phyloP scores from a whole-genome alignment of 2,797 vertebrate genomes.

The Onychomys torridus region DNA sequence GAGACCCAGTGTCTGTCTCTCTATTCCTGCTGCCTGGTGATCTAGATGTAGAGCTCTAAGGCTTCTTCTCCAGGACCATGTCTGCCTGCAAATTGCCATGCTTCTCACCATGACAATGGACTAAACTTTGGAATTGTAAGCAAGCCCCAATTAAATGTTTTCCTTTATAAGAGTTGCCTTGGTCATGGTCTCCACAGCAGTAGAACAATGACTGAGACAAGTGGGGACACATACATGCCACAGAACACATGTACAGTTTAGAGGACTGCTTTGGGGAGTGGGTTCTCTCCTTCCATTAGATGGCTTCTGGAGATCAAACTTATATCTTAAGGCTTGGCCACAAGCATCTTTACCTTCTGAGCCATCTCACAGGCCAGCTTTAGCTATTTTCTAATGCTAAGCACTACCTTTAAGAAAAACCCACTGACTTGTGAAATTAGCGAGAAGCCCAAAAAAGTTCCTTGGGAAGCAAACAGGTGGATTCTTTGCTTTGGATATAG shows the following conservation, averaged over 20 bases:
- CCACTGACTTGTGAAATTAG: conserved; percentile 37
- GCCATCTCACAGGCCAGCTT: background rate
- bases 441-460: background rate
- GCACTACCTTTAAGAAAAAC: conserved; percentile 31
- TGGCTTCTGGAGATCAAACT: background rate
- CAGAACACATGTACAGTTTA: background rate
- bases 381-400: background rate
- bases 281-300: background rate
- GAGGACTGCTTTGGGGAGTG: background rate
- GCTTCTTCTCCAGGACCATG: background rate
- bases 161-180: background rate
- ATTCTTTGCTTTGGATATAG: background rate
- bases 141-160: background rate
- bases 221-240: background rate
- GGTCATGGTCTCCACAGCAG: background rate
- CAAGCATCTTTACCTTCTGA: background rate
- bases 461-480: background rate
- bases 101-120: background rate
- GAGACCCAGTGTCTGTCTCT: background rate
- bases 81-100: background rate
- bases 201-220: background rate
- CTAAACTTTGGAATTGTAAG: background rate
- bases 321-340: background rate
- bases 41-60: background rate
- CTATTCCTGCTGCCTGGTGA: background rate